Percentiles rank a stretch among this genome's conserved stretches.
Conservation (phyloP, 2,797 vertebrate genomes). For the Lutjanus argentimaculatus region DNA sequence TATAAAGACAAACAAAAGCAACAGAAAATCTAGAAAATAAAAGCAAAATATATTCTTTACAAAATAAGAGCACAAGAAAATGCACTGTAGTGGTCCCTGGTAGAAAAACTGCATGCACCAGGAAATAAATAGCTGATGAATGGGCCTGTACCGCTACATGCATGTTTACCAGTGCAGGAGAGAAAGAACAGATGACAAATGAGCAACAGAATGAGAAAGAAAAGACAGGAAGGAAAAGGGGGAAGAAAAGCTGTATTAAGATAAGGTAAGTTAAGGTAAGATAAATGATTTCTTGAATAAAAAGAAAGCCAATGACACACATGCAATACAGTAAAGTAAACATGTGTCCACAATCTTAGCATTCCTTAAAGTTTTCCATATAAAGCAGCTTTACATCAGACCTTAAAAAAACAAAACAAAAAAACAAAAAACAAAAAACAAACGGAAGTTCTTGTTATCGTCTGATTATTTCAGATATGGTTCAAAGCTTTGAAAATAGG, state of each 20-base stretch:
- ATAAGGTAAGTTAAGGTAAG: conserved; percentile 48
- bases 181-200: conserved; percentile 32
- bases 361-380: conserved; percentile 27
- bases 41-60: neutral
- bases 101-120: conserved; percentile 29
- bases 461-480: conserved; percentile 46
- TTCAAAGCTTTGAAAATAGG: conserved; percentile 51
- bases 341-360: conserved; percentile 43
- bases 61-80: conserved; percentile 4
- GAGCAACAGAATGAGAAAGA: conserved; percentile 25
- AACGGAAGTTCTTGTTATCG: conserved; percentile 47
- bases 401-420: conserved; percentile 25
- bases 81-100: neutral
- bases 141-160: conserved; percentile 42
- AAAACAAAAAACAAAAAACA: conserved; percentile 10
- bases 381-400: conserved; percentile 45
- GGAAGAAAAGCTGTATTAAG: conserved; percentile 30
- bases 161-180: conserved; percentile 37
- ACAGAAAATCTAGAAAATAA: neutral
- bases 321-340: conserved; percentile 42
- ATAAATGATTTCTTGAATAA: conserved; percentile 33
- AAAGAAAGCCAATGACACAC: conserved; percentile 38
- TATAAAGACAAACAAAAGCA: neutral
- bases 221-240: conserved; percentile 22
- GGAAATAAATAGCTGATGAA: conserved; percentile 34